Evolutionary conservation across 2,797 vertebrate species (phyloP).

Genomic region (Pelochelys cantorii): DNA sequence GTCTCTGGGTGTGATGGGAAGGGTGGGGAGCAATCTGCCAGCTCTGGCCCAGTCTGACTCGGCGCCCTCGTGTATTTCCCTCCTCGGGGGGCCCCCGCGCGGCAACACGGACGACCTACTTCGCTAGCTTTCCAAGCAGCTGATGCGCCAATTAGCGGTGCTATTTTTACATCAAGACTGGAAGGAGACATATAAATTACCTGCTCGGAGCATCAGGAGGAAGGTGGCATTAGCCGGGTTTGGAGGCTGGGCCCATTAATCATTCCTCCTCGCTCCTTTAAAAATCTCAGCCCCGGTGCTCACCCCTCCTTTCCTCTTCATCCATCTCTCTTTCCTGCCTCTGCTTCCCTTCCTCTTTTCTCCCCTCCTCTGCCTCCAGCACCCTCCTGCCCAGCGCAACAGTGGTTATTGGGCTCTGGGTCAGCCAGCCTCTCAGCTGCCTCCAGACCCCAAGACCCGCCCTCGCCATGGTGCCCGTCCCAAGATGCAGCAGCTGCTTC

Average conservation of each 20-base stretch:
- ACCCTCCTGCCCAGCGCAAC: not conserved
- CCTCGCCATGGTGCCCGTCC: not conserved
- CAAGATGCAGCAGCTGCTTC: not conserved
- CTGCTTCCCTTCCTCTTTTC: not conserved
- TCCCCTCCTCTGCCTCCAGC: not conserved
- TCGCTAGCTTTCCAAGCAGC: conserved; percentile 74
- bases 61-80: not conserved
- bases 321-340: not conserved
- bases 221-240: not conserved
- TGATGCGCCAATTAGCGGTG: conserved; percentile 78
- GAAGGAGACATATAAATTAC: conserved; percentile 79
- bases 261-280: not conserved
- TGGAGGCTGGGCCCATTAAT: not conserved
- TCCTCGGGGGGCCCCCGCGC: conserved; percentile 38
- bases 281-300: not conserved
- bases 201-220: conserved; percentile 29
- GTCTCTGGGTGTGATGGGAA: not conserved
- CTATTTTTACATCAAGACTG: conserved; percentile 65
- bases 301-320: not conserved
- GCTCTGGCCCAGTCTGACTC: not conserved
- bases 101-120: conserved; percentile 76
- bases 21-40: not conserved
- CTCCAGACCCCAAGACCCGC: not conserved
- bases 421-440: not conserved
- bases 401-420: no score